Evolutionary conservation across 2,888 invertebrate species (phyloP).

Genomic region (Panopea generosa): DNA sequence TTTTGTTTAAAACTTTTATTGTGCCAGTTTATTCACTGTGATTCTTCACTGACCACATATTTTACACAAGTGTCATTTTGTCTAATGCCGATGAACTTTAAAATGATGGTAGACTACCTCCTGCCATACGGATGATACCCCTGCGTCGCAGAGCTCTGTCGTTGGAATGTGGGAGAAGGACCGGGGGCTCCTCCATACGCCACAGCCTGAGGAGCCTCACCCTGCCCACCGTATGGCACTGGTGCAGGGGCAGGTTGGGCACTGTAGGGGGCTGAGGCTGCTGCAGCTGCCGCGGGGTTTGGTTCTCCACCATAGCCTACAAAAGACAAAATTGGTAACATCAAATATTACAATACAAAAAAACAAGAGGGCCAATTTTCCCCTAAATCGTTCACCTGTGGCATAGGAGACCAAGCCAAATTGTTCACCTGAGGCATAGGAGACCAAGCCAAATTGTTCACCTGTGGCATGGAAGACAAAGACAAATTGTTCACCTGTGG

Average conservation of each 20-base stretch:
- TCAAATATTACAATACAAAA: no score
- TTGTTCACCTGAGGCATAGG: no score
- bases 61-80: no score
- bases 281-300: constrained; percentile 38
- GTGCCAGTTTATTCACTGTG: no score
- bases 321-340: constrained; percentile 9
- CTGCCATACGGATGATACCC: constrained; percentile 69
- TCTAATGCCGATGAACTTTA: no score
- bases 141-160: constrained; percentile 59
- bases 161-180: constrained; percentile 53
- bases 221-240: constrained; percentile 49
- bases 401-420: no score
- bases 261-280: constrained; percentile 38
- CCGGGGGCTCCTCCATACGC: constrained; percentile 52
- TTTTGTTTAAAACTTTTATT: no score
- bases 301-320: constrained; percentile 59
- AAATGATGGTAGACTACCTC: constrained; percentile 29
- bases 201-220: constrained; percentile 44
- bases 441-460: no score
- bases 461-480: background rate
- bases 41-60: no score
- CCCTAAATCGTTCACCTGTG: no score
- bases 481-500: no score
- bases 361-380: no score
- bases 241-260: constrained; percentile 37